These are phyloP conservation scores for Drosophila lini DNA, from an alignment of 1,140 invertebrate genomes.

Conservation along the genomic window DNA sequence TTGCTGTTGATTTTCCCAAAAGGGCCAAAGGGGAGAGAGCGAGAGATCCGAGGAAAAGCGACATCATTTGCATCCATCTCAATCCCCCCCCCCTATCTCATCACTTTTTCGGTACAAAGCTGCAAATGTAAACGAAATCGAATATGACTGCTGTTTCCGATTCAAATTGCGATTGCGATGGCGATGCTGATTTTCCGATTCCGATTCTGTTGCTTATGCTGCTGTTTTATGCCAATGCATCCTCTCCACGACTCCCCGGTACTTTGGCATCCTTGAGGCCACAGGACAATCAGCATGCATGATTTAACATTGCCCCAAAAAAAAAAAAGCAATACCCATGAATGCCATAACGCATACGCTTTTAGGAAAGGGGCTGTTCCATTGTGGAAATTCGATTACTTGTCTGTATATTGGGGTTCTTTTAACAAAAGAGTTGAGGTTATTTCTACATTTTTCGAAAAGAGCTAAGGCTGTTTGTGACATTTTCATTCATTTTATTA, in stretches of 20 bases:
- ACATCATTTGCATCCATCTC: constrained; percentile 37
- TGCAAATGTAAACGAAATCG: constrained; percentile 50
- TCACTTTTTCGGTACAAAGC: constrained; percentile 32
- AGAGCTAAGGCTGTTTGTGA: not conserved
- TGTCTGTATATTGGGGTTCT: too few relatives aligned
- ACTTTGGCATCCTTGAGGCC: constrained; percentile 52
- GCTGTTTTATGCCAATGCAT: constrained; percentile 36
- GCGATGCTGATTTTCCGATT: constrained; percentile 28
- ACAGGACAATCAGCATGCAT: constrained; percentile 81
- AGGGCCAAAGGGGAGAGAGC: constrained; percentile 2
- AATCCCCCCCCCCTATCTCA: not conserved
- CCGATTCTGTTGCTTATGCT: constrained; percentile 38
- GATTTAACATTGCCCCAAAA: constrained; percentile 67
- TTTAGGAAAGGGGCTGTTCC: constrained; percentile 11
- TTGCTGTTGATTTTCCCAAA: constrained; percentile 44
- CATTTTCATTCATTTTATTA: not conserved
- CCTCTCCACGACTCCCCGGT: constrained; percentile 5
- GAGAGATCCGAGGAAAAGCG: constrained; percentile 1
- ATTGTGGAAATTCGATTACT: not conserved
- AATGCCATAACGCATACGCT: constrained; percentile 42
- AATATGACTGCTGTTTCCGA: constrained; percentile 36
- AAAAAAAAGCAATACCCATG: constrained; percentile 43
- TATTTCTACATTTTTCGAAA: not conserved
- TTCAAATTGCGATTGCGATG: constrained; percentile 26
- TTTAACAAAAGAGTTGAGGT: not conserved